Evolutionary conservation across 2,113 vertebrate species (phyloP), one percentile per base, ranked within the genome.

Genomic region (Lota lota): DNA sequence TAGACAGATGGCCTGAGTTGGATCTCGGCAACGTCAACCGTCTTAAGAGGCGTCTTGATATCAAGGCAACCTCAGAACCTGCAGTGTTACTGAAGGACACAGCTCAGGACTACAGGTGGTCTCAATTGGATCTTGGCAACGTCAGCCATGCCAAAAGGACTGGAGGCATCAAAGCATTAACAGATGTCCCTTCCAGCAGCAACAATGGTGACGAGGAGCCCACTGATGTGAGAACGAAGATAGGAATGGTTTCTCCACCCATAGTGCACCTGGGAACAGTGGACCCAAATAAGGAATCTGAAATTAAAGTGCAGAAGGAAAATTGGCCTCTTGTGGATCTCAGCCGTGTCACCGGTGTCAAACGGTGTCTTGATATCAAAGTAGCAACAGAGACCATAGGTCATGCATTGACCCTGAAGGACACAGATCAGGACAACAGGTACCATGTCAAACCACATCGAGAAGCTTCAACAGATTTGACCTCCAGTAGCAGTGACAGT

Each of bases 121-220:
- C 72, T 47, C 1, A 1, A 0, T 0, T 75, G 0, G 60, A 77
- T 33, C 66, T 84, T 22, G 0, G 20, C 1, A 4, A 36, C 15
- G 20, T 8, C 14, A 16, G 16, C 1, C 8, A 1, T 0, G 12
- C 73, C 40, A 82, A 79, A 21, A 73, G 28, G 20, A 50, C 56
- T 51, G 60, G 63, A 28, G 85, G 86, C 50, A 79, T 90, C 10
- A 87, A 84, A 71, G 0, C 67, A 33, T 10, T 15, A 18, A 66
- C 69, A 17, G 66, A 28, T 11, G n/a, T n/a, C n/a, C n/a, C n/a
- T n/a, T n/a, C n/a, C 21, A 22, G 24, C n/a, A 63, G 61, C 7
- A 40, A 64, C 51, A 62, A 75, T 54, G 66, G 60, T 22, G 69
- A 72, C 5, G 76, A 61, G 53, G 77, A 70, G 53, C 77, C 68